Percentiles rank a stretch among this genome's conserved stretches.
phyloP scores from a whole-genome alignment of 2,797 vertebrate species.

The Fratercula arctica region DNA sequence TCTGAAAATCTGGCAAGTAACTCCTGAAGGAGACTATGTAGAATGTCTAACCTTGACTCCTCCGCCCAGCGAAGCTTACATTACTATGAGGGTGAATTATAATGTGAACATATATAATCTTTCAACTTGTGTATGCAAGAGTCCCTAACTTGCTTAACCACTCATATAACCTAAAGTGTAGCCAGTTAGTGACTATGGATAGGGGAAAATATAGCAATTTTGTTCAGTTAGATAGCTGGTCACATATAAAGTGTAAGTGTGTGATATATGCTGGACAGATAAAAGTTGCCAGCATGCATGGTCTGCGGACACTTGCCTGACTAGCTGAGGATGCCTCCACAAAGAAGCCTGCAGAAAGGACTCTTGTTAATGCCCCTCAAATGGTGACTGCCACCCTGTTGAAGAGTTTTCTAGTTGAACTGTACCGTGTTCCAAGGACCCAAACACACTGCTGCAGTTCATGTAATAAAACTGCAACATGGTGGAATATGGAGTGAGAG shows the following conservation, averaged over 20 bases:
- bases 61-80: neutral
- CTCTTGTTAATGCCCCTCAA: neutral
- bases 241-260: neutral
- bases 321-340: neutral
- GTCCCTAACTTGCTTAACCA: neutral
- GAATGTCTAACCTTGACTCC: neutral
- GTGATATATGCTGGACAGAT: neutral
- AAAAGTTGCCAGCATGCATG: neutral
- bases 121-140: neutral
- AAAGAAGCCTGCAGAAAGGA: neutral
- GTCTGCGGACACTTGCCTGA: neutral
- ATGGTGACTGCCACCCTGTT: neutral
- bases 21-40: neutral
- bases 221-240: neutral
- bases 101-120: neutral
- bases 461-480: neutral
- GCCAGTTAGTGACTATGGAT: neutral
- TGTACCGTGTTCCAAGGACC: neutral
- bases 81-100: neutral
- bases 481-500: neutral
- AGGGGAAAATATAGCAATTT: neutral
- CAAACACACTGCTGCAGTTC: neutral
- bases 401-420: neutral
- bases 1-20: neutral
- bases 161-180: neutral